phyloP scores from a whole-genome alignment of 2,888 invertebrate genomes.

The Drosophila planitibia region DNA sequence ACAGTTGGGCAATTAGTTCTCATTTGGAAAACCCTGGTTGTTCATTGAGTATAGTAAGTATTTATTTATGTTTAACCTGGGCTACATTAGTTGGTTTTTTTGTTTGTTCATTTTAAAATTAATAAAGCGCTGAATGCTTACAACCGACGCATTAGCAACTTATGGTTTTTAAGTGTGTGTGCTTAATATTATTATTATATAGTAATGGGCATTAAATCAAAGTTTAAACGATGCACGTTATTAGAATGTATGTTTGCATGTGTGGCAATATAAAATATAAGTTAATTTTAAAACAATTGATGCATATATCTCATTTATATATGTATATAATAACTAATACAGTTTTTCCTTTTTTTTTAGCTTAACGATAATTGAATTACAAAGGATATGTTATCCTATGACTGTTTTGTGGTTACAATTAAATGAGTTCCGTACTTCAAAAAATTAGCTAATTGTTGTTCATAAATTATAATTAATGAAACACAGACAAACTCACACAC shows the following conservation, averaged over 20 bases:
- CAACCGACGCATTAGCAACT: constrained; percentile 58
- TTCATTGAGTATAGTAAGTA: constrained; percentile 28
- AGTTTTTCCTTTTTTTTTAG: not conserved
- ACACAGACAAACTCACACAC: constrained; percentile 11
- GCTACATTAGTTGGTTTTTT: constrained; percentile 29
- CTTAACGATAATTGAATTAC: constrained; percentile 44
- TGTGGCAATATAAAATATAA: not conserved
- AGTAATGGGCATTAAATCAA: constrained; percentile 9
- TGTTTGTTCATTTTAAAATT: constrained; percentile 26
- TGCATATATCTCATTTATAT: not conserved
- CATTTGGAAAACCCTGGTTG: not conserved
- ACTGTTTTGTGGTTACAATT: constrained; percentile 26
- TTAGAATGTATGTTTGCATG: constrained; percentile 17
- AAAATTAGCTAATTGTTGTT: constrained; percentile 46
- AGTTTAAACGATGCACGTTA: constrained; percentile 2
- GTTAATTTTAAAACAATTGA: constrained; percentile 7
- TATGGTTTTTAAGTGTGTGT: constrained; percentile 2
- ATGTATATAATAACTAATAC: constrained; percentile 37
- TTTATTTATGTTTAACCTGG: constrained; percentile 28
- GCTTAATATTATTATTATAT: constrained; percentile 3
- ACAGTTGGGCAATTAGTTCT: constrained; percentile 37
- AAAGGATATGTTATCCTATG: constrained; percentile 7
- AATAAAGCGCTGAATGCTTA: constrained; percentile 63
- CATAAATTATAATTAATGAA: constrained; percentile 23
- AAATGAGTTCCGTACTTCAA: constrained; percentile 19